These are phyloP conservation scores for Corythaeola cristata DNA, from an alignment of 2,113 vertebrate genomes.

Conservation along the genomic window DNA sequence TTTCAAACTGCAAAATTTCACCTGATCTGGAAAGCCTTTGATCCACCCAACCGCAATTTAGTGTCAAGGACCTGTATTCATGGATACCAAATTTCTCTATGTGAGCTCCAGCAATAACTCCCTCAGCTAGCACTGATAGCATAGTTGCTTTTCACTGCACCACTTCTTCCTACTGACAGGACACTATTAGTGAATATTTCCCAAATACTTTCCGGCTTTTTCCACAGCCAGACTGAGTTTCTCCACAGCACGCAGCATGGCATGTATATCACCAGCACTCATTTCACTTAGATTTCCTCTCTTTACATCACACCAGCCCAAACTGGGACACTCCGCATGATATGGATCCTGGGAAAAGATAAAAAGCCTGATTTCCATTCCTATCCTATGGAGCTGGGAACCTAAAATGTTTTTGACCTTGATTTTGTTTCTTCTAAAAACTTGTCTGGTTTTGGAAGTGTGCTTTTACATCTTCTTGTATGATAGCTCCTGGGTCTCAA, in stretches of 20 bases:
- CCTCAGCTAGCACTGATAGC: rapidly evolving
- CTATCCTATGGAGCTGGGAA: not conserved
- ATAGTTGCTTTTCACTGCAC: not conserved
- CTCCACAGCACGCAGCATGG: not conserved
- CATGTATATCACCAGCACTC: not conserved
- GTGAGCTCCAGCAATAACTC: not conserved
- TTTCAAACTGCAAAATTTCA: not conserved
- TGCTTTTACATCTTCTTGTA: not conserved
- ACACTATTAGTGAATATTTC: not conserved
- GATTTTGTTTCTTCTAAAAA: not conserved
- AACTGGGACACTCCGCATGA: not conserved
- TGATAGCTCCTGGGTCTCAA: not conserved
- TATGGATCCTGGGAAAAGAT: not conserved
- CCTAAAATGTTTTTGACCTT: not conserved
- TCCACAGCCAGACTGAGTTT: not conserved
- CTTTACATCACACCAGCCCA: not conserved
- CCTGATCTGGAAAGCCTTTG: not conserved
- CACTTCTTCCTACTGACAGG: not conserved
- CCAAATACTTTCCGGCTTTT: not conserved
- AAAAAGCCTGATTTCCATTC: not conserved
- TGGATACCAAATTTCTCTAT: not conserved
- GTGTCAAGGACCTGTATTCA: not conserved
- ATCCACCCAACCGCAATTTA: not conserved
- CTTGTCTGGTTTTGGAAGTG: not conserved
- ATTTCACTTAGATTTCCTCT: not conserved